phyloP scores from a whole-genome alignment of 2,113 vertebrate species.

The Rhinolophus sinicus region DNA sequence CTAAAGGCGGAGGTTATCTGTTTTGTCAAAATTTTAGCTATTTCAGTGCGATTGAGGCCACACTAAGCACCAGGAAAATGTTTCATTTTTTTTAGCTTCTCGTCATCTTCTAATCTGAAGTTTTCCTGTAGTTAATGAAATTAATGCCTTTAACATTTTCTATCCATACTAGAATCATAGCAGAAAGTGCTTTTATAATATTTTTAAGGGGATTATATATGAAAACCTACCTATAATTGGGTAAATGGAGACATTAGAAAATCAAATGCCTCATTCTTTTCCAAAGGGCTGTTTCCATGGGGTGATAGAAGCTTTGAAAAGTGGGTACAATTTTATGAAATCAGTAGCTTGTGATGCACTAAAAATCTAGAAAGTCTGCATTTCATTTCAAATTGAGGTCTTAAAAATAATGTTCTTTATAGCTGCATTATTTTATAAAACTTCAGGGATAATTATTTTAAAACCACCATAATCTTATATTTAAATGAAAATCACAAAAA shows the following conservation, averaged over 20 bases:
- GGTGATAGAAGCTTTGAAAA: slow-evolving; percentile 64
- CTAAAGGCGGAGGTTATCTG: slow-evolving; percentile 36
- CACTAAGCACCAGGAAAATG: slow-evolving; percentile 33
- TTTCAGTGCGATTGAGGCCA: slow-evolving; percentile 2
- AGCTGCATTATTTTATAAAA: slow-evolving; percentile 68
- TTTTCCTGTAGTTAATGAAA: slow-evolving; percentile 59
- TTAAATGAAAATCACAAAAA: slow-evolving; percentile 62
- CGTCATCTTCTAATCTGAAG: slow-evolving; percentile 43
- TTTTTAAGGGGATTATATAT: slow-evolving; percentile 56
- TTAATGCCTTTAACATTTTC: slow-evolving; percentile 64
- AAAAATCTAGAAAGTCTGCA: slow-evolving; percentile 60
- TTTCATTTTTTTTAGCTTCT: slow-evolving; percentile 7
- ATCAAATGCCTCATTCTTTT: slow-evolving; percentile 67
- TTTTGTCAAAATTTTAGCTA: slow-evolving; percentile 62
- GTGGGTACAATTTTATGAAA: slow-evolving; percentile 69
- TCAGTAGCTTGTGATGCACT: slow-evolving; percentile 56
- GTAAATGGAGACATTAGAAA: slow-evolving; percentile 72
- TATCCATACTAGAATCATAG: slow-evolving; percentile 36
- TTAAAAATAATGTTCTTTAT: slow-evolving; percentile 51
- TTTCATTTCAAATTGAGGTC: slow-evolving; percentile 60
- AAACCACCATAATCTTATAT: slow-evolving; percentile 19
- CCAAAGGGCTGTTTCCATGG: slow-evolving; percentile 59
- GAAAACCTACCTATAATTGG: slow-evolving; percentile 66
- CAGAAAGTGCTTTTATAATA: slow-evolving; percentile 63
- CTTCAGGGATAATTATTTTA: slow-evolving; percentile 62